Conservation (phyloP, 1,140 invertebrate genomes). For the Atta colombica region DNA sequence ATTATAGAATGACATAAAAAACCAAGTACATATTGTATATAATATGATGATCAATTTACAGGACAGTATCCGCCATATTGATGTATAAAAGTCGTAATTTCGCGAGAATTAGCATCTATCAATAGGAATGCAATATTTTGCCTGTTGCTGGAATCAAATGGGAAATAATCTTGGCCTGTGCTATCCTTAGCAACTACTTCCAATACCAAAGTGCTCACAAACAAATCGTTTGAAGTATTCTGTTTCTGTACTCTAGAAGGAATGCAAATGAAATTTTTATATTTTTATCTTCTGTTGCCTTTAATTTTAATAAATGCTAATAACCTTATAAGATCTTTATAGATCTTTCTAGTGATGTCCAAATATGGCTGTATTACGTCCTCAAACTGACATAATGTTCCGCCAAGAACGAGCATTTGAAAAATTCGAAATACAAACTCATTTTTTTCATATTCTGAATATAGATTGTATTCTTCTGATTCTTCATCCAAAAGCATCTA, state of each 20-base stretch:
- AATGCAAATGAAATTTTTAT: conserved; percentile 47
- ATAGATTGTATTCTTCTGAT: conserved; percentile 85
- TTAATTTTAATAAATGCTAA: conserved; percentile 26
- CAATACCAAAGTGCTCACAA: conserved; percentile 82
- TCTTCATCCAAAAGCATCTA: conserved; percentile 88
- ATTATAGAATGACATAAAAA: conserved; percentile 5
- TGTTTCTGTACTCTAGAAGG: conserved; percentile 82
- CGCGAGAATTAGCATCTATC: conserved; percentile 78
- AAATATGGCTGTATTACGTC: conserved; percentile 88
- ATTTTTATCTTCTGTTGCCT: conserved; percentile 3
- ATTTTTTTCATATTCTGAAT: conserved; percentile 84
- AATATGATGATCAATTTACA: not conserved
- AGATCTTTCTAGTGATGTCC: conserved; percentile 87
- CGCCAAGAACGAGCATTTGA: conserved; percentile 88
- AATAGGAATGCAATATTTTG: conserved; percentile 86
- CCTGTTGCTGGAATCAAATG: conserved; percentile 77
- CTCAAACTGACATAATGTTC: conserved; percentile 89
- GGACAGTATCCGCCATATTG: conserved; percentile 76
- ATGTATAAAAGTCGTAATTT: conserved; percentile 82
- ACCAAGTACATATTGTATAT: not conserved
- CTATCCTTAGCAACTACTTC: conserved; percentile 82
- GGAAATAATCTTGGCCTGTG: conserved; percentile 80
- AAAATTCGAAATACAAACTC: conserved; percentile 89
- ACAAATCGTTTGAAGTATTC: conserved; percentile 76
- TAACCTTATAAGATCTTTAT: conserved; percentile 89